A percentile compares a stretch with the other conserved stretches of the same genome.
These are phyloP conservation scores for Gopherus evgoodei DNA, from an alignment of 2,113 vertebrate genomes.

Conservation along the genomic window DNA sequence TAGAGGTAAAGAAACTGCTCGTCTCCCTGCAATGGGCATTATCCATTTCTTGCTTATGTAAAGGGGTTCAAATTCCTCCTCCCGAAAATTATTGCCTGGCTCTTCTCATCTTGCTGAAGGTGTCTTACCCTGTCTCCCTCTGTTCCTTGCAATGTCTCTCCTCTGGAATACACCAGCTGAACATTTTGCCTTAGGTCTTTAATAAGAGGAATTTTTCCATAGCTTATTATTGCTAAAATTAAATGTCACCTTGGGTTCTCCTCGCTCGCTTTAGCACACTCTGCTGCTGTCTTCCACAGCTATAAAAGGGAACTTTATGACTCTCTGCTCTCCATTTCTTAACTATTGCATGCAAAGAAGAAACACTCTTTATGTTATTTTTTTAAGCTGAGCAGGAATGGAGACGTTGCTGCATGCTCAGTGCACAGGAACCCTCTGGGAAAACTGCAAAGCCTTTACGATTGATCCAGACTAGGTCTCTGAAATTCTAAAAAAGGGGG, in stretches of 20 bases:
- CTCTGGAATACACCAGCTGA: background rate
- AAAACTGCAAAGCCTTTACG: fast-evolving
- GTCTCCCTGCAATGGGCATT: background rate
- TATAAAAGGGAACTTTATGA: conserved; percentile 69
- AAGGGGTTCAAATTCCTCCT: conserved; percentile 20
- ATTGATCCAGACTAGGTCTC: background rate
- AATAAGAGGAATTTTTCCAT: conserved; percentile 59
- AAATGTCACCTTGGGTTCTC: conserved; percentile 76
- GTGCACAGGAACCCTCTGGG: conserved; percentile 23
- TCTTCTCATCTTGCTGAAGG: conserved; percentile 23
- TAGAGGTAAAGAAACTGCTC: background rate
- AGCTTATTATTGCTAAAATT: conserved; percentile 72
- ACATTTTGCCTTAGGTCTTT: conserved; percentile 55
- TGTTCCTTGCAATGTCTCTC: background rate
- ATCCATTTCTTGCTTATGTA: background rate
- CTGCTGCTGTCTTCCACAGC: conserved; percentile 48
- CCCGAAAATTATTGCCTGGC: conserved; percentile 35
- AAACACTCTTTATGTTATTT: background rate
- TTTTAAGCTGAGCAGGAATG: background rate
- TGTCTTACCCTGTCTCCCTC: background rate
- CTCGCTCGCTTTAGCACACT: conserved; percentile 55
- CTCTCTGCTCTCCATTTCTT: conserved; percentile 30
- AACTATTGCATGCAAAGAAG: conserved; percentile 51
- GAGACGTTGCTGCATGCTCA: background rate
- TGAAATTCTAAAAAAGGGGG: fast-evolving